These are phyloP conservation scores for Pyralis farinalis DNA, from an alignment of 2,888 invertebrate genomes.

Conservation along the genomic window DNA sequence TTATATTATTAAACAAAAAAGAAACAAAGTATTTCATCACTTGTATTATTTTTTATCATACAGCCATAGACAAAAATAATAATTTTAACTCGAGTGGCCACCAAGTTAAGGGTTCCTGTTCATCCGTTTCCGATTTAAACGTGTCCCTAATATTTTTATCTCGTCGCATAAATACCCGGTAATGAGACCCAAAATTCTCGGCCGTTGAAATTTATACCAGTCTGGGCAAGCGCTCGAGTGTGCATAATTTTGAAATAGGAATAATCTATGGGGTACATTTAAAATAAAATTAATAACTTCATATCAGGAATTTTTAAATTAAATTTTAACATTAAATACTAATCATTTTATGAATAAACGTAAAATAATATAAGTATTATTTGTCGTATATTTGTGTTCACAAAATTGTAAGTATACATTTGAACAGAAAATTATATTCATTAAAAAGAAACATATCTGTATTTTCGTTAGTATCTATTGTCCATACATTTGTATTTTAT, in stretches of 20 bases:
- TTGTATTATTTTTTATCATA: background rate
- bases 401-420: no score
- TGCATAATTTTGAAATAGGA: constrained; percentile 79
- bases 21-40: no score
- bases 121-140: constrained; percentile 75
- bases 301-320: no score
- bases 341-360: no score
- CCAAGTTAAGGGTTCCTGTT: constrained; percentile 44
- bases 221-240: constrained; percentile 66
- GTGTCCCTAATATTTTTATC: constrained; percentile 81
- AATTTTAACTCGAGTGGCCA: constrained; percentile 15
- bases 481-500: no score
- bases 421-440: no score
- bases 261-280: constrained; percentile 68
- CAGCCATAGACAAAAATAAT: constrained; percentile 14
- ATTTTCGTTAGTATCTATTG: no score
- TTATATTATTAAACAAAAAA: no score
- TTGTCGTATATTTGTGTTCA: no score
- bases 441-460: no score
- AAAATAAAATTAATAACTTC: constrained; percentile 54
- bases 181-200: constrained; percentile 75
- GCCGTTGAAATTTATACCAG: constrained; percentile 74
- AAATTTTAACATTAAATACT: no score
- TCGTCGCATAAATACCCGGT: constrained; percentile 75
- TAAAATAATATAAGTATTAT: no score